These are phyloP conservation scores for Geophilus truncorum DNA, from an alignment of 2,888 invertebrate genomes.

Conservation along the genomic window DNA sequence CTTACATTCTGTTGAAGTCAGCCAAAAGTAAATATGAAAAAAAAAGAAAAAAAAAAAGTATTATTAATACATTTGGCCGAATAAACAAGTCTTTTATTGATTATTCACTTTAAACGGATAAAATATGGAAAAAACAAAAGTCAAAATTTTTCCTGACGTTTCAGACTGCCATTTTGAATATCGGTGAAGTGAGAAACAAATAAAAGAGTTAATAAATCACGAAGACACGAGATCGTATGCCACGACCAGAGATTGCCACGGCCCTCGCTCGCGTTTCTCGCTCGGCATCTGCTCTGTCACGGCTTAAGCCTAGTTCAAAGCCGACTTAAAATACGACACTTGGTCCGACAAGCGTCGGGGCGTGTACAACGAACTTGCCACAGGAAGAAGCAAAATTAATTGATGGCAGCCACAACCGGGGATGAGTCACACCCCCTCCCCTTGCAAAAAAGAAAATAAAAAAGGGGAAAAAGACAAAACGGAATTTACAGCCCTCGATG, in stretches of 20 bases:
- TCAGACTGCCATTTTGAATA: constrained; percentile 1
- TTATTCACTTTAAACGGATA: no score
- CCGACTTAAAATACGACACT: constrained; percentile 11
- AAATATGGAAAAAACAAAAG: no score
- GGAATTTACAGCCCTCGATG: neutral
- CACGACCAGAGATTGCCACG: constrained; percentile 4
- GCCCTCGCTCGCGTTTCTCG: neutral
- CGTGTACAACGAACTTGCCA: constrained; percentile 5
- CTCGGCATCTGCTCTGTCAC: constrained; percentile 4
- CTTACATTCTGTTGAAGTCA: neutral
- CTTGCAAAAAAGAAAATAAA: neutral
- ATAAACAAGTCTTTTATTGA: no score
- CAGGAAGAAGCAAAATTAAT: constrained; percentile 7
- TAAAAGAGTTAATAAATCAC: neutral
- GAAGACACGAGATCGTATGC: constrained; percentile 4
- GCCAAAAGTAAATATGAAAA: neutral
- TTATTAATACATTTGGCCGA: no score
- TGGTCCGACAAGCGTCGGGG: constrained; percentile 2
- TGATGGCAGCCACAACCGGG: neutral
- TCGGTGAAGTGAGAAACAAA: constrained; percentile 4
- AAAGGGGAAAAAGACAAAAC: neutral
- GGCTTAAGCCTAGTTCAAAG: constrained; percentile 11
- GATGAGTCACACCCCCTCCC: neutral
- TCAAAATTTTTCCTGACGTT: neutral
- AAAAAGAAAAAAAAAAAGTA: neutral